Evolutionary conservation across 2,797 vertebrate genomes (phyloP), one percentile per base, ranked within the genome.

Genomic region (Chrysocyon brachyurus): DNA sequence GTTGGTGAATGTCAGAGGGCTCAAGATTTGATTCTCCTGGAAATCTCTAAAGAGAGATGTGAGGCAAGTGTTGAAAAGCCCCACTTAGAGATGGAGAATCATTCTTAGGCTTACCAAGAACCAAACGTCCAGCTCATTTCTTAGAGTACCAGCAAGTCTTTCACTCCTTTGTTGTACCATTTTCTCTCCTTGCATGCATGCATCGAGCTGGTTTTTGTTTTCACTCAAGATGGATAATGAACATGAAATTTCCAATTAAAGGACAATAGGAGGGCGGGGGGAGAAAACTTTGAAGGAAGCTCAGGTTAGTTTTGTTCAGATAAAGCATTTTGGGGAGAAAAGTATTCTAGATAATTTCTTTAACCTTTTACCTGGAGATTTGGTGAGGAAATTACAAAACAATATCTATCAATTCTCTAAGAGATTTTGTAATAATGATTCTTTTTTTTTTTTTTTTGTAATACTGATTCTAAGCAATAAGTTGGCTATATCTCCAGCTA

Each of bases 321-420:
- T 64, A 87, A 52, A 92, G 85, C 17, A 78, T 52, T 88, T 85
- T n/a, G 1, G 4, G 8, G 12, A 19, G 15, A 11, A 49, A 31
- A 33, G 15, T 64, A 64, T 12, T 93, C 75, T 54, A 46, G 49
- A 57, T 22, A 46, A 86, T 92, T 87, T 57, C 40, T 61, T 54
- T 46, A 56, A 56, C 84, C 31, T 95, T 93, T 94, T 82, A 82
- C 40, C 46, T 68, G 21, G 28, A 33, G 63, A 86, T 82, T 57
- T 78, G 56, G 15, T 54, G 77, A 93, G 5, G 57, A 54, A 5
- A 59, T 90, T 59, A 36, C 36, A 46, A 92, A 84, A 59, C 16
- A 82, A 61, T 19, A 57, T 46, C 24, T 75, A 70, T 70, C 61
- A 92, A 88, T 87, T 78, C 46, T 61, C 0, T 59, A 82, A 61